Evolutionary conservation across 2,113 vertebrate species (phyloP), one percentile per base, ranked within the genome.

Genomic region (Poeciliopsis turrubarensis): DNA sequence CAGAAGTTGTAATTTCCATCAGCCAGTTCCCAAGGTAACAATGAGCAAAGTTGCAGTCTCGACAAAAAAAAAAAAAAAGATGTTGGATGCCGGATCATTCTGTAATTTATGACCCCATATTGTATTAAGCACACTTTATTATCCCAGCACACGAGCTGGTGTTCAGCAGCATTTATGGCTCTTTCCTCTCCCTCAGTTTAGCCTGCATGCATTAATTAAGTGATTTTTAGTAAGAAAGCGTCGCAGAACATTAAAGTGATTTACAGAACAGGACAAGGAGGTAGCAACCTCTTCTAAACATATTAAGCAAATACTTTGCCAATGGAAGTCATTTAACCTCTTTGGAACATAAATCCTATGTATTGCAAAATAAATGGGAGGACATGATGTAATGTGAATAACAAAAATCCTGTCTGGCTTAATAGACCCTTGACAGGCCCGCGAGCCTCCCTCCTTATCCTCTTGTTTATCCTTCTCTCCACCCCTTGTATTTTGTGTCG

Each of bases 11-110:
- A 73, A 85, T 84, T 85, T 81, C 41, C 70, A 65, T 15, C 2
- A 71, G 71, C 61, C 66, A 44, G 83, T 81, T 85, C 86, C 78
- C 85, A 82, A 75, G 81, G 87, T 78, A 88, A 89, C 84, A 63
- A 68, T 41, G 67, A 80, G 67, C 32, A 29, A 79, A 83, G 78
- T 82, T 78, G 22, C 15, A 34, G 73, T 69, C 74, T 84, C 65
- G 60, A 81, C 29, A 41, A 69, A 77, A 77, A 78, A 65, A 72
- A 65, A 72, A 64, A 74, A 81, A 69, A 54, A 25, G 8, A 54
- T 77, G 62, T 75, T 30, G 29, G 62, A 60, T 57, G 31, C 72
- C 22, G 37, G 64, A 63, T 80, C 62, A 47, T 27, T 6, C 60
- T 73, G 39, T 62, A 73, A 87, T 88, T 87, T 86, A 89, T 82